Evolutionary conservation across 2,113 vertebrate species (phyloP), one percentile per base, ranked within the genome.

Genomic region (Sceloporus tristichus): DNA sequence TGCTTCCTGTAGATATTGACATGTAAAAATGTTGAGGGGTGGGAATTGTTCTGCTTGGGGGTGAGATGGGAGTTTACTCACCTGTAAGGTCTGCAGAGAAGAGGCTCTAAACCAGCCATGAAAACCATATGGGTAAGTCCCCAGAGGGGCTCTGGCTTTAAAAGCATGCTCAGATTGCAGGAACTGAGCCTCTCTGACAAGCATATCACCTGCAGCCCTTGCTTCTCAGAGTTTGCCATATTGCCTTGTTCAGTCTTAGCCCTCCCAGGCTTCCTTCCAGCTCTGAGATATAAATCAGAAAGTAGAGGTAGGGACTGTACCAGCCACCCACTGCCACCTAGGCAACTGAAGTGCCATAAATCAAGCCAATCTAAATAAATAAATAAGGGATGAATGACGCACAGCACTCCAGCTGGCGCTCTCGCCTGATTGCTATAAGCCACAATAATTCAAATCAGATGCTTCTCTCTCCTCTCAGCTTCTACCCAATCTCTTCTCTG

Each of bases 351-450:
- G 62, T 53, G 42, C 74, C 73, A 77, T 88, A 88, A 88, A 88
- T 88, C 87, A 88, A 88, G 87, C 59, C 80, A 83, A 68, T 82
- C 87, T 82, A 88, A 88, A 88, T 88, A 88, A 88, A 88, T 70
- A 88, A 88, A 83, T 70, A 77, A 78, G 27, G 48, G 78, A 73
- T 87, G 70, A 82, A 87, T 77, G 87, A 88, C 27, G 80, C 73
- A 65, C 40, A 68, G 80, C 40, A 9, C 79, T 87, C 71, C 70
- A 83, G 87, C 42, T 53, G 73, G 59, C 76, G 87, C 73, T 76
- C 34, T 88, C 3, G 56, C 40, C 73, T 82, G 80, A 88, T 88
- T 88, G 80, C 87, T 88, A 88, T 88, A 80, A 83, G 74, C 29
- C 42, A 5, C 87, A 77, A 56, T 83, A 83, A 88, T 88, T 88